Evolutionary conservation across 2,797 vertebrate genomes (phyloP).

Genomic region (Centroberyx gerrardi): DNA sequence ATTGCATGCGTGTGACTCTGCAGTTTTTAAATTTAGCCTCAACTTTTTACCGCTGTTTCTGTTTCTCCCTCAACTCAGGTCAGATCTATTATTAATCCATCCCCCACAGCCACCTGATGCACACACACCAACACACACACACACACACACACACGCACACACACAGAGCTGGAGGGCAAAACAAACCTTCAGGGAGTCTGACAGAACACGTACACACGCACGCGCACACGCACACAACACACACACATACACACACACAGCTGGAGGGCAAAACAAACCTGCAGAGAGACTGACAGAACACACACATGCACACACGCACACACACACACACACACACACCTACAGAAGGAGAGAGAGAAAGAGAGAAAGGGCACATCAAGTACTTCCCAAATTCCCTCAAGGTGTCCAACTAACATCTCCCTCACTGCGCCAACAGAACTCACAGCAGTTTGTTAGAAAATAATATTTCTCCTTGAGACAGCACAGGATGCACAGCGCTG

Average conservation of each 20-base stretch:
- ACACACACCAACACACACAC: slow-evolving; percentile 30
- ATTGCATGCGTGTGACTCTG: slow-evolving; percentile 49
- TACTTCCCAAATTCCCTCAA: slow-evolving; percentile 45
- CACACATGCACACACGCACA: slow-evolving; percentile 23
- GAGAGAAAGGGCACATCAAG: slow-evolving; percentile 43
- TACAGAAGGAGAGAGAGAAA: slow-evolving; percentile 1
- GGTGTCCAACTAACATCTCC: slow-evolving; percentile 27
- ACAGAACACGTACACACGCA: slow-evolving; percentile 22
- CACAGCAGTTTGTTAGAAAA: slow-evolving; percentile 21
- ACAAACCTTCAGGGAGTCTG: slow-evolving; percentile 51
- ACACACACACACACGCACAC: slow-evolving; percentile 18
- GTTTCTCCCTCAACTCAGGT: slow-evolving; percentile 57
- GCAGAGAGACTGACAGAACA: slow-evolving; percentile 41
- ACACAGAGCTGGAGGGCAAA: slow-evolving; percentile 50
- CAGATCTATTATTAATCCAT: slow-evolving; percentile 74
- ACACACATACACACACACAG: slow-evolving; percentile 25
- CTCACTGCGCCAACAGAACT: slow-evolving; percentile 28
- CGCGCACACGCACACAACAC: slow-evolving; percentile 7
- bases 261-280: slow-evolving; percentile 59
- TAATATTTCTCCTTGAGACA: slow-evolving; percentile 40
- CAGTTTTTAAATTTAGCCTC: slow-evolving; percentile 66
- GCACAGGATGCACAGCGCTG: not conserved
- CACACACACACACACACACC: slow-evolving; percentile 25
- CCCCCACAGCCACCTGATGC: slow-evolving; percentile 56
- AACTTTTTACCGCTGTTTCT: slow-evolving; percentile 49